phyloP scores from a whole-genome alignment of 2,888 invertebrate species.

The Eupithecia subfuscata region DNA sequence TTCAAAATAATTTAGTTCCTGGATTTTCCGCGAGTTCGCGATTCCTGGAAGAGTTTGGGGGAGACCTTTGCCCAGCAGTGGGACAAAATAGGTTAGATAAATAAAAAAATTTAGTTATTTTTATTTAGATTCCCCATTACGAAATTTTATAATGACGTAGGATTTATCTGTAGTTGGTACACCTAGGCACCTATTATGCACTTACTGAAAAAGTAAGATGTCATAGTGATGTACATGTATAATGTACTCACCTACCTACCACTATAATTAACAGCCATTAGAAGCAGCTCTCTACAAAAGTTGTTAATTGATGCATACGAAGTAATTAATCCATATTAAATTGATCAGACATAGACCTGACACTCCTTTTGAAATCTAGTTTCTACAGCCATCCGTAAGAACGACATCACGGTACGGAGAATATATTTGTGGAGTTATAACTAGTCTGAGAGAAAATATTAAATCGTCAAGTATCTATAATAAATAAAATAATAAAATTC shows the following conservation, averaged over 20 bases:
- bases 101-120: no score
- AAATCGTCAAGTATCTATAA: no score
- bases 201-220: not conserved
- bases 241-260: conserved; percentile 1
- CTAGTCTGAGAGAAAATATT: no score
- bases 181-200: not conserved
- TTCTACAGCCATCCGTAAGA: not conserved
- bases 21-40: no score
- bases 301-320: conserved; percentile 35
- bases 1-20: no score
- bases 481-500: no score
- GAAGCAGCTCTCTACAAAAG: conserved; percentile 34
- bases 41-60: no score
- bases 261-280: conserved; percentile 35
- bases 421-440: not conserved
- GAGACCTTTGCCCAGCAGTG: no score
- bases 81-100: no score
- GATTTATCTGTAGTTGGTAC: not conserved
- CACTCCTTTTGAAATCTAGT: not conserved
- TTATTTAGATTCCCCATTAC: no score
- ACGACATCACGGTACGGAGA: not conserved
- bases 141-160: not conserved
- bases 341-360: conserved; percentile 14
- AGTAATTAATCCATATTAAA: conserved; percentile 24
- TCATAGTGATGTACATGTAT: no score